Evolutionary conservation across 2,888 invertebrate species (phyloP), one percentile per base, ranked within the genome.

Genomic region (Drosophila recens): DNA sequence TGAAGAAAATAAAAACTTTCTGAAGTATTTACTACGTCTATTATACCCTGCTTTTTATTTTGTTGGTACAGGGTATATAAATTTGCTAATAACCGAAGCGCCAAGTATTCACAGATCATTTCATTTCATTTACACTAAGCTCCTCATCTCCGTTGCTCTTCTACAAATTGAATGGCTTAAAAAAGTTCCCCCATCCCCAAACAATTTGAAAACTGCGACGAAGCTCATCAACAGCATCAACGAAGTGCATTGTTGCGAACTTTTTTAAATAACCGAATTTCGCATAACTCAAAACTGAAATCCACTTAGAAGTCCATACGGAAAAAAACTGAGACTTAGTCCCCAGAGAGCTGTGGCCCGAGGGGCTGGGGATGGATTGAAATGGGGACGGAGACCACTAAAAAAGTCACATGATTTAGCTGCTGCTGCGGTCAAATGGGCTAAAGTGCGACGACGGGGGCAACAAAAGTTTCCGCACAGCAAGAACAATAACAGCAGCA

Each of bases 381-480:
- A 30, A 34, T 30, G 34, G 49, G 54, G 38, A 45, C 64, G 63
- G 56, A 61, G 71, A 71, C 77, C 80, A 80, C 67, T 75, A 70
- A 83, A 88, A 84, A 79, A 84, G 87, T 84, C 84, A 84, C 89
- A 84, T 84, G 84, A 84, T 83, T 84, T 87, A 75, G 79, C 75
- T 30, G 30, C 30, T 89, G 84, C 8, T 89, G 84, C 81, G 80
- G 73, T 80, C 84, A 71, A 74, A 81, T 75, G 79, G 72, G 73
- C 79, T 72, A 72, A 72, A 56, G 70, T 70, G 72, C 66, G 67
- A 72, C 61, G 72, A 53, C 66, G 68, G 76, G 72, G 77, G 52
- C 66, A 68, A 54, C 27, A 58, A 65, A 75, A 86, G 73, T 88
- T 84, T 86, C 83, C 84, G 87, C 84, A 75, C 68, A 82, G 58